Evolutionary conservation across 2,113 vertebrate genomes (phyloP), one percentile per base, ranked within the genome.

Genomic region (Sturnira hondurensis): DNA sequence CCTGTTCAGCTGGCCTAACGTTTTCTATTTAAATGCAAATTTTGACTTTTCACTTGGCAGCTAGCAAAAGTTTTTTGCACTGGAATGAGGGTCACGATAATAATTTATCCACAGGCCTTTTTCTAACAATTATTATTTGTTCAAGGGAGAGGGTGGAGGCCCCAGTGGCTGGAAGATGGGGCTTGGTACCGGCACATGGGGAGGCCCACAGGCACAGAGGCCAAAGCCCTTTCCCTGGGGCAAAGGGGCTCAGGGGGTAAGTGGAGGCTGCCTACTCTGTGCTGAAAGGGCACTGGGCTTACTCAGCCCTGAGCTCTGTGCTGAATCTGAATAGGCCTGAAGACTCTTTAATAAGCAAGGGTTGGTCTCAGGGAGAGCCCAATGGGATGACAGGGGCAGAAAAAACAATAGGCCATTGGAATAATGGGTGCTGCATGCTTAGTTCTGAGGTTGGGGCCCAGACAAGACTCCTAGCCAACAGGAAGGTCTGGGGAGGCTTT

Each of bases 21-120:
- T 96, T 98, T 98, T 98, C 98, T 89, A 98, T 98, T 98, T 98
- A 98, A 98, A 98, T 99, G 98, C 98, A 98, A 98, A 98, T 99
- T 98, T 98, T 98, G 98, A 98, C 98, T 99, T 98, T 98, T 98
- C 97, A 65, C 97, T 98, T 98, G 89, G 97, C 97, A 96, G 98
- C 97, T 83, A 28, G 89, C 86, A 97, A 97, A 98, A 98, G 97
- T 98, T 98, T 98, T 97, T 95, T 98, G 98, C 96, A 74, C 97
- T 28, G 1, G 95, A 97, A 83, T 71, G 97, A 98, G 98, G 98
- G 98, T 98, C 98, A 98, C 9, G 4, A 98, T 97, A 98, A 98
- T 98, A 98, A 98, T 98, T 98, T 98, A 98, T 98, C 98, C 98
- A 98, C 96, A 31, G 97, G 97, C 97, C 96, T 96, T 52, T 83